Evolutionary conservation across 2,113 vertebrate species (phyloP).

Genomic region (Cavia aperea): DNA sequence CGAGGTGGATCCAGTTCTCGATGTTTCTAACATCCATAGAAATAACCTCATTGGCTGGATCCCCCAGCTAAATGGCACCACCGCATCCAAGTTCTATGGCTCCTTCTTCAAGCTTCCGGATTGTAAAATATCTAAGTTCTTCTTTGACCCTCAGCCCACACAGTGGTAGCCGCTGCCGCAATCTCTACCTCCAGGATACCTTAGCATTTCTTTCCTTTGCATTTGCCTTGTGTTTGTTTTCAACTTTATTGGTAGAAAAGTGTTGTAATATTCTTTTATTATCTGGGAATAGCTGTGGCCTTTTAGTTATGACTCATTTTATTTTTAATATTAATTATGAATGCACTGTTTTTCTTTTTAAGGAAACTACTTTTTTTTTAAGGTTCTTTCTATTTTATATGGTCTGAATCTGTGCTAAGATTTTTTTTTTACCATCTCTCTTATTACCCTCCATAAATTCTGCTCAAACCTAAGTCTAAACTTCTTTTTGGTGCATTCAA

Average conservation of each 20-base stretch:
- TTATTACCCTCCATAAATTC: background rate
- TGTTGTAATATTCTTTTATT: conserved; percentile 5
- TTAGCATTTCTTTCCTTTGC: background rate
- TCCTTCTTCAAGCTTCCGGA: background rate
- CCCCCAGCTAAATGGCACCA: background rate
- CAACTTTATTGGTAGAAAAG: background rate
- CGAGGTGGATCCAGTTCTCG: background rate
- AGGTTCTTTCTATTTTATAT: background rate
- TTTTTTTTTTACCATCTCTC: background rate
- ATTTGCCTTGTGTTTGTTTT: conserved; percentile 33
- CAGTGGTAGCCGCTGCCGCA: background rate
- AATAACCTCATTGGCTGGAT: background rate
- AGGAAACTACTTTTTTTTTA: background rate
- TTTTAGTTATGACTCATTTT: conserved; percentile 21
- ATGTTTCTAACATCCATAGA: background rate
- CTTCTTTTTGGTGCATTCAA: background rate
- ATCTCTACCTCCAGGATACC: background rate
- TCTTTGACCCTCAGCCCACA: background rate
- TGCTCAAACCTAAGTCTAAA: background rate
- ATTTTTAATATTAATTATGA: background rate
- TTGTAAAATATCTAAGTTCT: background rate
- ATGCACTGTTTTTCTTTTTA: background rate
- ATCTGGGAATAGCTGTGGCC: background rate
- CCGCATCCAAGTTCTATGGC: background rate
- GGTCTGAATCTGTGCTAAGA: background rate